phyloP scores from a whole-genome alignment of 2,888 invertebrate genomes.

The Thymelicus acteon region DNA sequence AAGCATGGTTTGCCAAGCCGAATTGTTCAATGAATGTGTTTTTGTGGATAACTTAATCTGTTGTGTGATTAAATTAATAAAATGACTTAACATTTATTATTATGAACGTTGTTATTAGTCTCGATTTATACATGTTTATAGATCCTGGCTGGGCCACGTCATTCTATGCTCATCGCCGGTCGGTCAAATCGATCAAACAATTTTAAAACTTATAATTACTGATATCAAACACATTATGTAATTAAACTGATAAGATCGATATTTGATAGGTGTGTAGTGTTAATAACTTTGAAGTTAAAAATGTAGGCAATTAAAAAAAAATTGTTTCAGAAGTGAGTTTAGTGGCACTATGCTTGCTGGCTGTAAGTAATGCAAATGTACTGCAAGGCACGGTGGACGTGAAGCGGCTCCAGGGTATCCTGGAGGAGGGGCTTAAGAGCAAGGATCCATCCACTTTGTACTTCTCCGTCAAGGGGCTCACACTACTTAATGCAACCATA shows the following conservation, averaged over 20 bases:
- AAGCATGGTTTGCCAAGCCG: constrained; percentile 13
- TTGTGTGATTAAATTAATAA: neutral
- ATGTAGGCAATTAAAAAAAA: neutral
- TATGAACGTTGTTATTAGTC: neutral
- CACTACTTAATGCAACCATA: constrained; percentile 86
- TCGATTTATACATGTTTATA: neutral
- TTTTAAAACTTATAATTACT: neutral
- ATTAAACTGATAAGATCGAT: no score
- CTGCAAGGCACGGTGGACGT: constrained; percentile 74
- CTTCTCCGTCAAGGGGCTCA: constrained; percentile 90
- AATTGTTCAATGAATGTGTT: neutral
- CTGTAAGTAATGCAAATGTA: constrained; percentile 55
- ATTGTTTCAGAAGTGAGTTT: constrained; percentile 59
- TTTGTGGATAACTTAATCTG: neutral
- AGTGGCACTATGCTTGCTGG: constrained; percentile 58
- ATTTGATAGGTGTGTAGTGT: no score
- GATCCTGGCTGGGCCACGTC: constrained; percentile 64
- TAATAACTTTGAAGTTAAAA: no score
- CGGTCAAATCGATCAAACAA: neutral
- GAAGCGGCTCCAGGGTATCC: constrained; percentile 67
- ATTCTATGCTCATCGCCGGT: constrained; percentile 33
- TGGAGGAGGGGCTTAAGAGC: constrained; percentile 78
- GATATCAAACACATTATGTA: neutral
- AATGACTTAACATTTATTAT: neutral
- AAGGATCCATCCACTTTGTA: constrained; percentile 88